Percentiles rank a stretch among this genome's conserved stretches.
phyloP scores from a whole-genome alignment of 2,888 invertebrate species.

The Arenicola marina region DNA sequence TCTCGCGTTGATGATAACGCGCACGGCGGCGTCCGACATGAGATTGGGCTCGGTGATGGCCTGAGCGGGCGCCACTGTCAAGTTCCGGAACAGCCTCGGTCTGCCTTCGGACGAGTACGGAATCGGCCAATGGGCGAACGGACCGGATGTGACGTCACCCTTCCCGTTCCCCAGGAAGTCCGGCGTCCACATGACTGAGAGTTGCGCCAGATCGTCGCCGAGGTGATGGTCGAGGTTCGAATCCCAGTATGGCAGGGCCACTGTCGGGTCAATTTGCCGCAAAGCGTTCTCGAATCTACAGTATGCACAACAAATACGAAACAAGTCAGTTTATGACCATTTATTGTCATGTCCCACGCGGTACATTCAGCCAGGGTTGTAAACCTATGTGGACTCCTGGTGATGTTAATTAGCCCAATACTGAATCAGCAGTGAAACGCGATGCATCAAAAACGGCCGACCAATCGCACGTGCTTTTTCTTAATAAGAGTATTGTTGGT shows the following conservation, averaged over 20 bases:
- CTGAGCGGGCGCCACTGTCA: slow-evolving; percentile 1
- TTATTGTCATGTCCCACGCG: too few species aligned
- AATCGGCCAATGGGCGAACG: slow-evolving; percentile 48
- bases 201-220: slow-evolving; percentile 44
- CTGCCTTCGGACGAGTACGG: neutral
- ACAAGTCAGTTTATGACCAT: too few species aligned
- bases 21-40: slow-evolving; percentile 15
- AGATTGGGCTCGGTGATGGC: neutral
- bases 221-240: slow-evolving; percentile 52
- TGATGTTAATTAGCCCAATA: too few species aligned
- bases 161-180: slow-evolving; percentile 52
- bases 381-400: too few species aligned
- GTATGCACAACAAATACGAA: too few species aligned
- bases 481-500: too few species aligned
- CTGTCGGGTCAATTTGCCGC: slow-evolving; percentile 47
- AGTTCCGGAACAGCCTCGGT: neutral
- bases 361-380: too few species aligned
- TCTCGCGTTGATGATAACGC: slow-evolving; percentile 4
- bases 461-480: too few species aligned
- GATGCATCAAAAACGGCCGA: too few species aligned
- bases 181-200: slow-evolving; percentile 54
- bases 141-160: slow-evolving; percentile 50
- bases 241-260: slow-evolving; percentile 60
- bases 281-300: slow-evolving; percentile 44
- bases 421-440: too few species aligned